A percentile compares a stretch with the other conserved stretches of the same genome.
phyloP scores from a whole-genome alignment of 2,797 vertebrate genomes.

The Tachyglossus aculeatus region DNA sequence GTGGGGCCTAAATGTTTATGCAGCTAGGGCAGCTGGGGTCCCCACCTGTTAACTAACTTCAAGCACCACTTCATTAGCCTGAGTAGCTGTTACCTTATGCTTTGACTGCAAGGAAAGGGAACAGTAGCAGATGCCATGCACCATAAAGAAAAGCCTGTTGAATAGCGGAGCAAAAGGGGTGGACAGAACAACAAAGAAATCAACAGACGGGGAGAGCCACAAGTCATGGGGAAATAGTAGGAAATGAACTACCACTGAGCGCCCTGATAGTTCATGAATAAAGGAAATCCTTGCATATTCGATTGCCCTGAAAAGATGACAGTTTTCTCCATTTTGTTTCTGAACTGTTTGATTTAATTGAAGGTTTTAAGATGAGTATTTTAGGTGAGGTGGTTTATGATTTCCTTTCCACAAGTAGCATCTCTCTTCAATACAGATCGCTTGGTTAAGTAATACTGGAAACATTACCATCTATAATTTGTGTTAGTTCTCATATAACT shows the following conservation, averaged over 20 bases:
- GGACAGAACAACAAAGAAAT: conserved; percentile 33
- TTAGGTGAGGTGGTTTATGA: background rate
- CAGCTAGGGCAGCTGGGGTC: conserved; percentile 74
- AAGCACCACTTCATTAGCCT: conserved; percentile 75
- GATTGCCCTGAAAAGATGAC: background rate
- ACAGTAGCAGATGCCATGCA: conserved; percentile 45
- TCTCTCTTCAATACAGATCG: accelerated
- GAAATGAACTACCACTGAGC: conserved; percentile 7
- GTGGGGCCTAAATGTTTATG: conserved; percentile 52
- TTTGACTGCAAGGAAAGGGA: conserved; percentile 45
- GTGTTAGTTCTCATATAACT: background rate
- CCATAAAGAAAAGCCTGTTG: conserved; percentile 25
- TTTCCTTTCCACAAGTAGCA: too few relatives aligned
- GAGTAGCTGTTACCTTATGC: conserved; percentile 56
- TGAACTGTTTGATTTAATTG: background rate
- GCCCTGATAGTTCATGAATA: background rate
- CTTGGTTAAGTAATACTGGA: background rate
- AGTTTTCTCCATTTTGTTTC: background rate
- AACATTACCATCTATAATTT: background rate
- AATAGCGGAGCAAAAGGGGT: conserved; percentile 36
- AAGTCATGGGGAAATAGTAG: conserved; percentile 2
- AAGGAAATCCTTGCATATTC: conserved; percentile 21
- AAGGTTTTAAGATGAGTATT: background rate
- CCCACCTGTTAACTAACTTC: conserved; percentile 82
- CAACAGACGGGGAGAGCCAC: background rate